Evolutionary conservation across 1,140 invertebrate genomes (phyloP).

Genomic region (Myzus persicae): DNA sequence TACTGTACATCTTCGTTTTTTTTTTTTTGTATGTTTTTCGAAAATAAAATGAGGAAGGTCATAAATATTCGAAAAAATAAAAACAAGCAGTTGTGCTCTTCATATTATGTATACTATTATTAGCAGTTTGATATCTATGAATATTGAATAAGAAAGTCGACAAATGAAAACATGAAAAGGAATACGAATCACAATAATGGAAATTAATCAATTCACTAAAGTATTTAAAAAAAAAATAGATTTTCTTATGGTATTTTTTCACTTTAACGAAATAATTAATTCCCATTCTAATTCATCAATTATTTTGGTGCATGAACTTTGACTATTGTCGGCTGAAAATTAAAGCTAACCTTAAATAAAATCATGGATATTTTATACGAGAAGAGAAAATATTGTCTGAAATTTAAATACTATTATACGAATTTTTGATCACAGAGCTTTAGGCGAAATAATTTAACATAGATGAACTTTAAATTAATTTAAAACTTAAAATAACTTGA

Average conservation of each 20-base stretch:
- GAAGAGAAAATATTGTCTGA: background rate
- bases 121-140: background rate
- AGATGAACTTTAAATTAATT: background rate
- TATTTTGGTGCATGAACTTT: background rate
- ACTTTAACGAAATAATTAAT: background rate
- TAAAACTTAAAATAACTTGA: background rate
- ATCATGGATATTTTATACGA: background rate
- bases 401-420: background rate
- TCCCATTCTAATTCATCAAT: background rate
- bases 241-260: background rate
- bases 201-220: background rate
- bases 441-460: constrained; percentile 3
- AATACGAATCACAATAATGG: background rate
- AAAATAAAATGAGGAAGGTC: background rate
- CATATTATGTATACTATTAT: background rate
- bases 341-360: background rate
- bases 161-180: background rate
- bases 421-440: background rate
- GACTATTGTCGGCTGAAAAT: background rate
- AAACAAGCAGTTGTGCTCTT: background rate
- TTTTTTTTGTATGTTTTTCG: no score
- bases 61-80: background rate
- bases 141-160: background rate
- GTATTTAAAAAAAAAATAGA: background rate
- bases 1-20: background rate